Evolutionary conservation across 2,113 vertebrate genomes (phyloP).

Genomic region (Phalacrocorax aristotelis): DNA sequence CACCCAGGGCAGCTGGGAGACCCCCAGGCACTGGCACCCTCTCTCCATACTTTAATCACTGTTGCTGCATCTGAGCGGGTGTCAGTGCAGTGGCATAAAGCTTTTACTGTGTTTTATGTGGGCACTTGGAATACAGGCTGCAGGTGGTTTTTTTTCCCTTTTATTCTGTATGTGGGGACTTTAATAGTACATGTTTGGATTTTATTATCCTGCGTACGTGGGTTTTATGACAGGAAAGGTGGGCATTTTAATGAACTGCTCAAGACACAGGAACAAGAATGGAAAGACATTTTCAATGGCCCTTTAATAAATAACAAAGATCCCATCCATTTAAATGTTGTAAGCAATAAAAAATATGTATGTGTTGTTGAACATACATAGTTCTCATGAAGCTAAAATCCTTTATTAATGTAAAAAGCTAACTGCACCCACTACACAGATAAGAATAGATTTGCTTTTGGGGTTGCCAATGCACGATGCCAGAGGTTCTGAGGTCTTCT

Average conservation of each 20-base stretch:
- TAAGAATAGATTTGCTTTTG: background rate
- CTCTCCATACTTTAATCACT: accelerated
- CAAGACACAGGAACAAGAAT: background rate
- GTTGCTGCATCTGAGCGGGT: background rate
- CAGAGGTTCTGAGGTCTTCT: background rate
- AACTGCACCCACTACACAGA: background rate
- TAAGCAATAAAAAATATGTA: background rate
- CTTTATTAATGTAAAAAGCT: background rate
- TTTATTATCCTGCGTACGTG: background rate
- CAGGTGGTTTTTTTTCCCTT: background rate
- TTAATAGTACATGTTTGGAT: background rate
- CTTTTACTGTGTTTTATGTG: background rate
- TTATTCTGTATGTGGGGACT: background rate
- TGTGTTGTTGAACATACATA: background rate
- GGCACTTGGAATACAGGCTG: accelerated
- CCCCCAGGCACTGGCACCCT: background rate
- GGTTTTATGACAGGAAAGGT: conserved; percentile 23
- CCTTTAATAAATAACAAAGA: conserved; percentile 16
- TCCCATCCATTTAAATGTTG: background rate
- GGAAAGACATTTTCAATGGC: background rate
- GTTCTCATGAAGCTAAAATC: background rate
- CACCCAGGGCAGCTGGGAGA: background rate
- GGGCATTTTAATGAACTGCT: conserved; percentile 25
- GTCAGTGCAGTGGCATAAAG: background rate
- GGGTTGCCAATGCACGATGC: accelerated